Base-by-base conservation (phyloP, 37 sponge, comb jelly and placozoan genomes). In the Geodia barretti region DNA sequence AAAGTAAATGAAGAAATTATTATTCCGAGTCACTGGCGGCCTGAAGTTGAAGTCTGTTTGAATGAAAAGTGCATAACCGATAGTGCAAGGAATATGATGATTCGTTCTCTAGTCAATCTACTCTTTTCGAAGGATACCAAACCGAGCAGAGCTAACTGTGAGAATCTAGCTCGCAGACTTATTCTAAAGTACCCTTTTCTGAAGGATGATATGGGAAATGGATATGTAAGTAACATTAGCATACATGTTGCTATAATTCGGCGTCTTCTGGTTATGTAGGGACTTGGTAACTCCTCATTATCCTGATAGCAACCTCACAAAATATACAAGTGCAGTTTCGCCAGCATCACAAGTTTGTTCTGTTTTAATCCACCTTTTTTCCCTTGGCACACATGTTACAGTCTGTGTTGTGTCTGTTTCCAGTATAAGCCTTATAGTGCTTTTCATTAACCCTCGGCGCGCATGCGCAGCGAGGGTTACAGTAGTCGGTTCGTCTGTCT, bases 171-270 rank as follows among this genome's bases (percentile, higher is more conserved):
- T 42, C 39, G 69, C 7, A 32, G 39, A 24, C 30, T 79, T 19
- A 68, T 79, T 67, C 54, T 68, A 1, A 65, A 36, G 29, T 79
- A 79, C 32, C 69, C 70, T 3, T 79, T 79, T 65, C 37, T 79
- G 41, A 79, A 40, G 24, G 84, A 83, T 74, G 64, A 76, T 59
- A 5, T 76, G 23, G 77, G 77, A 60, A 76, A 60, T 76, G 77
- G 77, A 60, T 76, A 76, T 76, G 77, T 76, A 20, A 73, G 74
- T 73, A n/a, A n/a, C n/a, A n/a, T n/a, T n/a, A n/a, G n/a, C n/a
- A n/a, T n/a, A n/a, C n/a, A n/a, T n/a, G n/a, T n/a, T n/a, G n/a
- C n/a, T n/a, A n/a, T n/a, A n/a, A n/a, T n/a, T n/a, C n/a, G n/a
- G n/a, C n/a, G n/a, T n/a, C n/a, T n/a, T n/a, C n/a, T n/a, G n/a